Conservation (phyloP, 37 sponge, comb jelly and placozoan species). For the Bolinopsis microptera region DNA sequence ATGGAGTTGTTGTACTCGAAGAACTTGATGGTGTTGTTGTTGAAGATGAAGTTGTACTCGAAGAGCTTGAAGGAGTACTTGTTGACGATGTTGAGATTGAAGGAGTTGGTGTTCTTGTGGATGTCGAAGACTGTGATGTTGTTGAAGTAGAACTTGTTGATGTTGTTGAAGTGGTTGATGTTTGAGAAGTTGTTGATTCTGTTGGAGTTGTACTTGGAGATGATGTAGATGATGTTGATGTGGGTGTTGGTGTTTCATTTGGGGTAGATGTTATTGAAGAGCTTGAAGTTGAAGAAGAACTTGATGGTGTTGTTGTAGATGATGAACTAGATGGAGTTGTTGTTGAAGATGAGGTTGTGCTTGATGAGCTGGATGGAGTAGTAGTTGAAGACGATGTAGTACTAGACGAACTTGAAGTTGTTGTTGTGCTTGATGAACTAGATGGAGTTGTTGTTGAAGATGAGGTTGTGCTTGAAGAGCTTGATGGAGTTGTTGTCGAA, state of each 20-base stretch:
- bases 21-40: background rate
- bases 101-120: background rate
- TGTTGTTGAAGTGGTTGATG: background rate
- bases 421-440: too few relatives aligned
- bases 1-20: background rate
- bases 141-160: background rate
- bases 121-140: background rate
- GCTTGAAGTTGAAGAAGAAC: background rate
- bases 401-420: background rate
- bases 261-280: too few relatives aligned
- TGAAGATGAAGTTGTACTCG: background rate
- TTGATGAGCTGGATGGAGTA: too few relatives aligned
- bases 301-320: too few relatives aligned
- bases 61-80: constrained; percentile 18
- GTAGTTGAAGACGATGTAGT: too few relatives aligned
- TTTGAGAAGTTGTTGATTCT: background rate
- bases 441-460: too few relatives aligned
- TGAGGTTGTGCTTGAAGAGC: too few relatives aligned
- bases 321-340: too few relatives aligned
- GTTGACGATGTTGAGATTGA: constrained; percentile 4
- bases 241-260: background rate
- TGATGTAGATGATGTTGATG: background rate
- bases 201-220: background rate
- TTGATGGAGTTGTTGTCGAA: too few relatives aligned
- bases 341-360: too few relatives aligned